Percentiles rank a stretch among this genome's conserved stretches.
phyloP scores from a whole-genome alignment of 2,113 vertebrate species.

The Rhabdomys dilectus region DNA sequence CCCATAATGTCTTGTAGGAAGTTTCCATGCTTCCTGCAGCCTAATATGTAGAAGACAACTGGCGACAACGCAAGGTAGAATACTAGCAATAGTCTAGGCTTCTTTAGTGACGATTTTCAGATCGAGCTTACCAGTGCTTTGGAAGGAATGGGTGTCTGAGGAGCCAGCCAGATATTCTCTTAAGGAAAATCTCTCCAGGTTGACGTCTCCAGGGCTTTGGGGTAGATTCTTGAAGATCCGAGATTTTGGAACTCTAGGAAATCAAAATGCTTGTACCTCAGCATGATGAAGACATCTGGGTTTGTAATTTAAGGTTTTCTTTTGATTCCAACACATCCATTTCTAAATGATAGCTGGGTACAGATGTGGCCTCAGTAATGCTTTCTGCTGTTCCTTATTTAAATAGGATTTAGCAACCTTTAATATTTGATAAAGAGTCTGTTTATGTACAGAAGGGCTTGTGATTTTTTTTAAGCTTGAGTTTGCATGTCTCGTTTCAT shows the following conservation, averaged over 20 bases:
- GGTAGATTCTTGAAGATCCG: slow-evolving; percentile 54
- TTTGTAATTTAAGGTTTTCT: slow-evolving; percentile 79
- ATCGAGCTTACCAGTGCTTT: slow-evolving; percentile 66
- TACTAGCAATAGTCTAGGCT: slow-evolving; percentile 64
- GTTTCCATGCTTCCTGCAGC: slow-evolving; percentile 78
- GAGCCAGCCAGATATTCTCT: slow-evolving; percentile 1
- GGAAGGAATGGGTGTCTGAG: slow-evolving; percentile 39
- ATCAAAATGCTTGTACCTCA: slow-evolving; percentile 65
- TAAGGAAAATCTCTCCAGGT: slow-evolving; percentile 41
- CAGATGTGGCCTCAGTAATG: slow-evolving; percentile 21
- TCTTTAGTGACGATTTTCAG: slow-evolving; percentile 75
- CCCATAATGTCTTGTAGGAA: slow-evolving; percentile 82
- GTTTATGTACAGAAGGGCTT: not conserved
- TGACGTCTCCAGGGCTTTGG: slow-evolving; percentile 31
- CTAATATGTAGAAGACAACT: slow-evolving; percentile 53
- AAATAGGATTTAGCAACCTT: slow-evolving; percentile 34
- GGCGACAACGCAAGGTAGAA: slow-evolving; percentile 66
- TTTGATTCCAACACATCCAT: slow-evolving; percentile 60
- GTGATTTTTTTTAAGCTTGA: slow-evolving; percentile 47
- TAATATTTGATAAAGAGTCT: not conserved
- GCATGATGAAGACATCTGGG: slow-evolving; percentile 80
- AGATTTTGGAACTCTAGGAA: slow-evolving; percentile 60
- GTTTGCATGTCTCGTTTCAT: slow-evolving; percentile 41
- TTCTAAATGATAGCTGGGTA: slow-evolving; percentile 54
- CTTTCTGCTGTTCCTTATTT: slow-evolving; percentile 36